phyloP scores from a whole-genome alignment of 1,140 invertebrate species.

The Maconellicoccus hirsutus region DNA sequence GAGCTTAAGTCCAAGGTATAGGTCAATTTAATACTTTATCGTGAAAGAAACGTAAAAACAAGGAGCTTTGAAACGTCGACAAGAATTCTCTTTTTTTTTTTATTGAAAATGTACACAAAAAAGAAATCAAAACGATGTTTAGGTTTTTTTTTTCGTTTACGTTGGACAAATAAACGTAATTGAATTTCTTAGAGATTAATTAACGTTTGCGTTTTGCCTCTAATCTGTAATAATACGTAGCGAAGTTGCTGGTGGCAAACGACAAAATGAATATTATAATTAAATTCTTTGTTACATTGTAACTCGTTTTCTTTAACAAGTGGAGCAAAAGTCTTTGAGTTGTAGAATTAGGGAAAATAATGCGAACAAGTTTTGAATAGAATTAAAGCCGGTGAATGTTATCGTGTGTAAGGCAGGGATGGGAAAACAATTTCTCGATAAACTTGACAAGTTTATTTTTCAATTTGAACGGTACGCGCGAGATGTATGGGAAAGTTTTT shows the following conservation, averaged over 20 bases:
- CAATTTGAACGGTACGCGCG: not conserved
- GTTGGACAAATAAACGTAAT: not conserved
- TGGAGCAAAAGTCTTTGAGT: not conserved
- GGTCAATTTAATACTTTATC: too few species aligned
- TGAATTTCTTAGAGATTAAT: not conserved
- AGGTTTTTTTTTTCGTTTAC: not conserved
- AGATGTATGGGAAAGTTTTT: not conserved
- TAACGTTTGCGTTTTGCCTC: not conserved
- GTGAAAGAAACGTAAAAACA: too few species aligned
- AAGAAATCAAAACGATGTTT: not conserved
- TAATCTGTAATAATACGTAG: not conserved
- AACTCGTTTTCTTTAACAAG: not conserved
- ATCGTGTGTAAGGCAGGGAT: not conserved
- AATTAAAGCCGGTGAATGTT: not conserved
- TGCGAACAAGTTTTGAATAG: not conserved
- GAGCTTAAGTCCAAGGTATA: too few species aligned
- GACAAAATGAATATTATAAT: not conserved
- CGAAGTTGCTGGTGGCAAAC: not conserved
- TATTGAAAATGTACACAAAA: not conserved
- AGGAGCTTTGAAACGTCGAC: too few species aligned
- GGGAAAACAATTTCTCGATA: not conserved
- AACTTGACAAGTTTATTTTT: not conserved
- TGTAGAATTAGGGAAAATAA: not conserved
- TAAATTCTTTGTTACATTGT: conserved; percentile 9
- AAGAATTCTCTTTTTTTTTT: not conserved